Base-by-base conservation (phyloP, 2,888 invertebrate genomes). In the Choristoneura rosaceana region DNA sequence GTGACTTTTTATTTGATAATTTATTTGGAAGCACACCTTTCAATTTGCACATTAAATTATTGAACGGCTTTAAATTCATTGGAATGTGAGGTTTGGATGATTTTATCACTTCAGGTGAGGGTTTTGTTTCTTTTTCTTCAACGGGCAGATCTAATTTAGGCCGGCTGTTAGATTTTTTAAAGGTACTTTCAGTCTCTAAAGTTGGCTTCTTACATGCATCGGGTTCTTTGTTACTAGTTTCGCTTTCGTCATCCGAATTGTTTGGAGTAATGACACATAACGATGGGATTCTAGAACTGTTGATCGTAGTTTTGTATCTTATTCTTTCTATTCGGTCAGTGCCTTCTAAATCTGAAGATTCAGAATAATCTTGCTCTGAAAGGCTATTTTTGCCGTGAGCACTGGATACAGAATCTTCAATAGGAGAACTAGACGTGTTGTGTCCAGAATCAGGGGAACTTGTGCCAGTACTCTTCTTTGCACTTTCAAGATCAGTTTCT, bases 221-320 rank as follows among this genome's bases (percentile, higher is more conserved):
- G 14, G 83, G 81, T 60, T 86, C 88, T 82, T 90, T 92, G 71
- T 81, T 84, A 78, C 89, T 90, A 50, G 81, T 85, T 85, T 95
- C 95, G 77, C 96, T 96, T 87, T 98, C 98, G 82, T 98, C 98
- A 80, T 98, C 98, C 76, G 98, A 98, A 75, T 97, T 97, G 0
- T 96, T 96, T 4, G 98, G 98, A 15, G 98, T 98, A 65, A 98
- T 98, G 3, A 98, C 97, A 88, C 98, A 98, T 96, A 98, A 97
- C 5, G 98, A 98, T 0, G 98, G 98, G 83, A 98, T 98, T 79
- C 98, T 95, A 79, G 97, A 97, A 67, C 97, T 97, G 82, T 97
- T 97, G 59, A 98, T 97, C 1, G 97, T 96, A 0, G 98, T 98
- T 91, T 98, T 98, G 59, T 96, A 96, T 74, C 97, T 94, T 76